A percentile compares a stretch with the other conserved stretches of the same genome.
Evolutionary conservation across 2,888 invertebrate genomes (phyloP).

Genomic region (Clanis bilineata): DNA sequence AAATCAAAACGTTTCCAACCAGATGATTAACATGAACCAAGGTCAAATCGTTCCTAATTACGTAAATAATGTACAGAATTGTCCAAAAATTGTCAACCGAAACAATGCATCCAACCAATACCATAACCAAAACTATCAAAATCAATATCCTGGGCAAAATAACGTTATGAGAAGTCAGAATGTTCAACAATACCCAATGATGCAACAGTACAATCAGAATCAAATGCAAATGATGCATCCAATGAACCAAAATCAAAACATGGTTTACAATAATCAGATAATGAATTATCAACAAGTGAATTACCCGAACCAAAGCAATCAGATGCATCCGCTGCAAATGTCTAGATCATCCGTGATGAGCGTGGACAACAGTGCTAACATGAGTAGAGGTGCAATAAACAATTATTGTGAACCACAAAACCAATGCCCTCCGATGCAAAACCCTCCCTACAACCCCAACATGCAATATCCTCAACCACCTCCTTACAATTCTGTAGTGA

Average conservation of each 20-base stretch:
- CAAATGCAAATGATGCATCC: slow-evolving; percentile 55
- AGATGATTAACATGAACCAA: slow-evolving; percentile 48
- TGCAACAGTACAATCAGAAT: slow-evolving; percentile 65
- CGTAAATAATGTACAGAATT: slow-evolving; percentile 55
- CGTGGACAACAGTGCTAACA: slow-evolving; percentile 71
- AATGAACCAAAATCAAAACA: slow-evolving; percentile 56
- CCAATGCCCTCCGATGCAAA: slow-evolving; percentile 53
- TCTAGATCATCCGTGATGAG: slow-evolving; percentile 76
- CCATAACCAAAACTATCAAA: slow-evolving; percentile 60
- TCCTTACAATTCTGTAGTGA: slow-evolving; percentile 68
- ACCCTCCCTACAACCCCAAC: slow-evolving; percentile 60
- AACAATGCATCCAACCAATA: slow-evolving; percentile 65
- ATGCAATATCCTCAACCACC: slow-evolving; percentile 71
- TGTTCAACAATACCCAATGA: slow-evolving; percentile 67
- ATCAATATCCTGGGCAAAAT: slow-evolving; percentile 62
- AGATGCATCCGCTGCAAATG: slow-evolving; percentile 70
- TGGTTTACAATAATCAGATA: slow-evolving; percentile 60
- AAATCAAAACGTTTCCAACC: slow-evolving; percentile 54
- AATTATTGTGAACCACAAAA: slow-evolving; percentile 66
- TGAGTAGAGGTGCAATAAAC: slow-evolving; percentile 65
- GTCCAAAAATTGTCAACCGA: slow-evolving; percentile 58
- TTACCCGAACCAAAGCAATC: slow-evolving; percentile 59
- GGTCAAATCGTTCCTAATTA: slow-evolving; percentile 53
- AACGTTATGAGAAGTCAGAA: slow-evolving; percentile 62
- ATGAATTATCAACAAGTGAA: slow-evolving; percentile 61